These are phyloP conservation scores for Collichthys lucidus DNA, from an alignment of 2,113 vertebrate species.

Conservation along the genomic window DNA sequence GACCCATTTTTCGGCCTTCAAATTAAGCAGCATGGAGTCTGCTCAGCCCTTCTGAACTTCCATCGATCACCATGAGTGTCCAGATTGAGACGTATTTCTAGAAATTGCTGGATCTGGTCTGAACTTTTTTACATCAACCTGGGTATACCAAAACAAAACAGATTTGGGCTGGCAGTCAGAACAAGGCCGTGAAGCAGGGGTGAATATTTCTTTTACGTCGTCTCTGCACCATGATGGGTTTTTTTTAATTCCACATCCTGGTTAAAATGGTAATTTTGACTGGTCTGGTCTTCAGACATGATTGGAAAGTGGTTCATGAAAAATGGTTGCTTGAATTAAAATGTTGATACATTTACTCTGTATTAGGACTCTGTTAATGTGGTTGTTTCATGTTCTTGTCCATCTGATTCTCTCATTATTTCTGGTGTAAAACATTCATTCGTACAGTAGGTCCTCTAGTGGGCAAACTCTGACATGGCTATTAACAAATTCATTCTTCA, in stretches of 20 bases:
- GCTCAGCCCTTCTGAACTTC: too few species aligned
- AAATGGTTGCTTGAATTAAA: not conserved
- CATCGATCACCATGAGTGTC: too few species aligned
- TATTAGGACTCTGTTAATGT: not conserved
- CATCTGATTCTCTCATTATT: not conserved
- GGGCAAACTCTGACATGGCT: constrained; percentile 41
- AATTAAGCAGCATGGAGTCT: too few species aligned
- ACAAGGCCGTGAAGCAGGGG: too few species aligned
- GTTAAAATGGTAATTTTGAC: not conserved
- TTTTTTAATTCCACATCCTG: not conserved
- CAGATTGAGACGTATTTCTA: too few species aligned
- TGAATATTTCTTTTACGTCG: too few species aligned
- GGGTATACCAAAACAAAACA: too few species aligned
- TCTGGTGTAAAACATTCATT: constrained; percentile 23
- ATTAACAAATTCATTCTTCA: not conserved
- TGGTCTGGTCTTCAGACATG: not conserved
- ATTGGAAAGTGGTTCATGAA: not conserved
- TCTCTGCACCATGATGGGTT: not conserved
- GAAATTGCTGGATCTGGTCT: too few species aligned
- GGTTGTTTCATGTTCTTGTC: not conserved
- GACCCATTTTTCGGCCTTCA: too few species aligned
- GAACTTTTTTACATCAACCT: too few species aligned
- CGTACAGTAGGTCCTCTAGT: constrained; percentile 68
- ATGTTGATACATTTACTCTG: too few species aligned
- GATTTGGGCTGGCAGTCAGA: too few species aligned